Base-by-base conservation (phyloP, 2,113 vertebrate species). In the Stictonetta naevosa region DNA sequence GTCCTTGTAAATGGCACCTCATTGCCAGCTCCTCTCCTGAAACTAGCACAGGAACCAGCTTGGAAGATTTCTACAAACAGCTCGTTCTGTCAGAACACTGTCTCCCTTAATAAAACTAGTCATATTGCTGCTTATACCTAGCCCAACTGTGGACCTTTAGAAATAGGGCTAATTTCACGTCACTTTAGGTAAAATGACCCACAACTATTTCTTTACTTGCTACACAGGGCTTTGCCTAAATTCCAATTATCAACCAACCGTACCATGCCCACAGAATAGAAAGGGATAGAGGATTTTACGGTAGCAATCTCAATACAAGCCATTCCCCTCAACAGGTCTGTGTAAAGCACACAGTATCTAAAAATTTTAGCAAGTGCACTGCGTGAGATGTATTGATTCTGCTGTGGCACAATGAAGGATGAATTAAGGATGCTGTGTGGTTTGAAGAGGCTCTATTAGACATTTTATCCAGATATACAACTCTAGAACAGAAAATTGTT, bases 31-130 rank as follows among this genome's bases (percentile, higher is more conserved):
- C 8, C 53, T 69, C 53, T 83, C 62, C 31, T 5, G 44, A 86
- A 68, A 64, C 31, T 52, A 80, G n/a, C 1, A 4, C 60, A 64
- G 31, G 33, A 91, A 56, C 33, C 50, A 80, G 36, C 17, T n/a
- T 80, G 59, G 42, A 86, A 83, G 59, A 11, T 52, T 60, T 26
- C 59, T 52, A n/a, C 40, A 16, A 72, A 86, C 44, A 71, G 60
- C 71, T 74, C 5, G 1, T 22, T 83, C 42, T 0, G 0, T 3
- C 55, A 77, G 64, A 77, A 66, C 28, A 75, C 1, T 13, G 38
- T 34, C 33, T 64, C 15, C 33, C 34, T 69, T 18, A 42, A 42
- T 21, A 69, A 59, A 69, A 13, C 13, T 64, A 53, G 26, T 7
- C 34, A 17, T 74, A 53, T 34, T 42, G 2, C 67, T 76, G 53